Base-by-base conservation (phyloP, 2,888 invertebrate species). In the Apamea anceps region DNA sequence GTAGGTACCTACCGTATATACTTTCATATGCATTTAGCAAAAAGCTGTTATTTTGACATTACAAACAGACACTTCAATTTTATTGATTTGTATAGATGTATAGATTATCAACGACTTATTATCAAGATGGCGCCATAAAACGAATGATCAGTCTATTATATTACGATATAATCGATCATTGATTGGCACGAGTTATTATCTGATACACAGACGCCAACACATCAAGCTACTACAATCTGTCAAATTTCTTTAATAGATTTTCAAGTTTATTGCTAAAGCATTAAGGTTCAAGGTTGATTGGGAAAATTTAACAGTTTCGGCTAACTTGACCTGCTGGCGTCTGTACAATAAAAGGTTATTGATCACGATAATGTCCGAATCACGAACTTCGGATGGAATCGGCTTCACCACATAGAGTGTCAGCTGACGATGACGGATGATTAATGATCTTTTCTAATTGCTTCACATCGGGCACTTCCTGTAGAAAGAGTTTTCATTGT, bases 401-500 rank as follows among this genome's bases (percentile, higher is more conserved):
- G 65, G 72, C 79, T 84, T 88, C 86, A 73, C 72, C 86, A 87
- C 79, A 78, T 86, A 78, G 45, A 84, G 70, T 78, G 82, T 85
- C 75, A 89, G 75, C 72, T 79, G 81, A 83, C 60, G 60, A 62
- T 62, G 75, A 25, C 81, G 79, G 72, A 85, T 91, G 93, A 93
- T 91, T 91, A 91, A 93, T 92, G 92, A 85, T 87, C 84, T 60
- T 86, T 87, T 90, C 87, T 92, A 92, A 92, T 92, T 91, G 87
- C 85, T 78, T 81, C 57, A 77, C 73, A 80, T 80, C 86, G 81
- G 87, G 87, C 87, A 91, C 90, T 91, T 93, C 93, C 93, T 91
- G 91, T 91, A 90, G 88, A 91, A 92, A 92, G 88, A 91, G 80
- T 74, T 77, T 76, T 75, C 79, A 88, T 90, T 88, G 88, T 82